These are phyloP conservation scores for Podocnemis expansa DNA, from an alignment of 2,113 vertebrate genomes.

Conservation along the genomic window DNA sequence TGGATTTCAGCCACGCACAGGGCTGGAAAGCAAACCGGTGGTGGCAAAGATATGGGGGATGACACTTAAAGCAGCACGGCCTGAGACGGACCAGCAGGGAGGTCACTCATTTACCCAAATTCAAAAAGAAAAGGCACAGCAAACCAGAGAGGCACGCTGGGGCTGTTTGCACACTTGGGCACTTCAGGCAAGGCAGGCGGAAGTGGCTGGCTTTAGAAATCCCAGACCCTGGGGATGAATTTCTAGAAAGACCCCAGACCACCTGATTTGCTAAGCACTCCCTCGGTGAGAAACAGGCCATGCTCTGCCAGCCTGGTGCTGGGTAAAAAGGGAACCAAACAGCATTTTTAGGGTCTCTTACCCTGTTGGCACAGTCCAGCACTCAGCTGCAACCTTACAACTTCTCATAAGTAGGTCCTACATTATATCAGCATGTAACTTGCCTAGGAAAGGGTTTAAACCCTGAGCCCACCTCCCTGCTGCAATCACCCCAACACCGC, in stretches of 20 bases:
- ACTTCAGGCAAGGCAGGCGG: too few species aligned
- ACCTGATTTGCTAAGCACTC: not conserved
- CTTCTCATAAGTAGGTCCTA: not conserved
- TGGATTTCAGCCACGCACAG: too few species aligned
- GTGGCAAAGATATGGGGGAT: too few species aligned
- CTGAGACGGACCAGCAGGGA: not conserved
- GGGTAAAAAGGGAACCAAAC: fast-evolving
- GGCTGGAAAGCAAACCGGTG: too few species aligned
- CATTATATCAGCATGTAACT: not conserved
- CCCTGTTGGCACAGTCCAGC: not conserved
- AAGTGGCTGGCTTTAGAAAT: not conserved
- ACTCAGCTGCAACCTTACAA: not conserved
- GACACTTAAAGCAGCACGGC: not conserved
- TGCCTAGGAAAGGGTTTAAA: not conserved
- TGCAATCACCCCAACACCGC: not conserved
- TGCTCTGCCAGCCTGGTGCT: fast-evolving
- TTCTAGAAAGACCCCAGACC: not conserved
- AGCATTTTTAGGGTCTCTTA: not conserved
- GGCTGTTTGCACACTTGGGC: too few species aligned
- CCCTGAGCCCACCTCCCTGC: fast-evolving
- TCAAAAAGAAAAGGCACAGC: not conserved
- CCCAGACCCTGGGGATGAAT: not conserved
- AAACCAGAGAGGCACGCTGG: not conserved
- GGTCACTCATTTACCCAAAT: not conserved
- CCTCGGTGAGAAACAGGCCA: not conserved